These are phyloP conservation scores for Brachymystax lenok DNA, from an alignment of 2,797 vertebrate species.

Conservation along the genomic window DNA sequence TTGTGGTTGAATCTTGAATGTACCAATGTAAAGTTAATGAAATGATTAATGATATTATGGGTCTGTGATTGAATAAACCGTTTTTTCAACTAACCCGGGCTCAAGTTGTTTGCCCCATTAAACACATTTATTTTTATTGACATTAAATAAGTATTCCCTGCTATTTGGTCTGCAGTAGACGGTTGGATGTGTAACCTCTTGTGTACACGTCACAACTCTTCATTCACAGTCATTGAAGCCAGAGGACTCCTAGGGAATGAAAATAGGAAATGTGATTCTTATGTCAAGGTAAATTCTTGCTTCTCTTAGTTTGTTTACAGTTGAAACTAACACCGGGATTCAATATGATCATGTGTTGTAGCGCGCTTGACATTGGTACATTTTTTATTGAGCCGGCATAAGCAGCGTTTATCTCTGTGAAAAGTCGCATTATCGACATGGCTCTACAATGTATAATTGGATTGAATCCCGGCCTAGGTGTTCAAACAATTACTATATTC, in stretches of 20 bases:
- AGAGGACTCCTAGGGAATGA: constrained; percentile 48
- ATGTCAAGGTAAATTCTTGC: constrained; percentile 48
- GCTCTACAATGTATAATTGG: no score
- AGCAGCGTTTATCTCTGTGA: no score
- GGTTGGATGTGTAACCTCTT: background rate
- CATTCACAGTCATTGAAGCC: constrained; percentile 42
- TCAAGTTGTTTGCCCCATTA: no score
- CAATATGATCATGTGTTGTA: background rate
- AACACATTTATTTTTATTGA: no score
- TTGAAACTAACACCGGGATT: background rate
- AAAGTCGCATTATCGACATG: background rate
- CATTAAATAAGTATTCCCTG: background rate
- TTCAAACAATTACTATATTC: no score
- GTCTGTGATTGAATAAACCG: background rate
- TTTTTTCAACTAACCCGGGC: no score
- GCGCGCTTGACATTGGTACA: background rate
- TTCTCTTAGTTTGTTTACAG: background rate
- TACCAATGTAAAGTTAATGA: background rate
- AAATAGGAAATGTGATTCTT: constrained; percentile 54
- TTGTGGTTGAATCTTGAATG: background rate
- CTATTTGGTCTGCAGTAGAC: background rate
- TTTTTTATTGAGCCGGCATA: no score
- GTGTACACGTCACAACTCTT: constrained; percentile 1
- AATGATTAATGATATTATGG: background rate
- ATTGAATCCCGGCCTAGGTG: no score